Conservation (phyloP, 23 tunicate genomes). For the Trididemnum miniatum region DNA sequence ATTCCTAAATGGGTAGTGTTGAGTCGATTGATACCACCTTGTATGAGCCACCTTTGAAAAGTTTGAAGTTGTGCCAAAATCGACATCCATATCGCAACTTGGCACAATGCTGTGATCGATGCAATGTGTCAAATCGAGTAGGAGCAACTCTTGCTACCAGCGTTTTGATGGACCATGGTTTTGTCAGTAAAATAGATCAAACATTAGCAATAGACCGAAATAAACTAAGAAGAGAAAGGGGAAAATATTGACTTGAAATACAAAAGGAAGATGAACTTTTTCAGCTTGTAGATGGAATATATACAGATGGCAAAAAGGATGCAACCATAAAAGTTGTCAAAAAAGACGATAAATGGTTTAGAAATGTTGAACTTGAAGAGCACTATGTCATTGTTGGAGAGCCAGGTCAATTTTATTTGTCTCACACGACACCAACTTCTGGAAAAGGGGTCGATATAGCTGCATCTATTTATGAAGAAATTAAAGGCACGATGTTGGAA, state of each 20-base stretch:
- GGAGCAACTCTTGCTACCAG: too few relatives aligned
- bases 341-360: not conserved
- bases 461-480: not conserved
- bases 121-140: too few relatives aligned
- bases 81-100: not conserved
- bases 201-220: too few relatives aligned
- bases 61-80: not conserved
- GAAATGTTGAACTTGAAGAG: too few relatives aligned
- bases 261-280: not conserved
- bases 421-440: conserved; percentile 7
- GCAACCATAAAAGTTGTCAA: conserved; percentile 3
- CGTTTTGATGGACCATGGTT: too few relatives aligned
- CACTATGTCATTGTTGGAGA: too few relatives aligned
- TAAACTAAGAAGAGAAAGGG: not conserved
- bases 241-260: not conserved
- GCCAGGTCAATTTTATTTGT: conserved; percentile 7
- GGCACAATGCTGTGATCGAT: too few relatives aligned
- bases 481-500: not conserved
- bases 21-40: not conserved
- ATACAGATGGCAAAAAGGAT: conserved; percentile 30
- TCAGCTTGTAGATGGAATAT: too few relatives aligned
- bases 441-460: conserved; percentile 20
- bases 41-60: not conserved
- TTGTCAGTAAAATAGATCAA: too few relatives aligned
- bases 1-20: not conserved